These are phyloP conservation scores for Platysteira castanea DNA, from an alignment of 2,113 vertebrate species.

Conservation along the genomic window DNA sequence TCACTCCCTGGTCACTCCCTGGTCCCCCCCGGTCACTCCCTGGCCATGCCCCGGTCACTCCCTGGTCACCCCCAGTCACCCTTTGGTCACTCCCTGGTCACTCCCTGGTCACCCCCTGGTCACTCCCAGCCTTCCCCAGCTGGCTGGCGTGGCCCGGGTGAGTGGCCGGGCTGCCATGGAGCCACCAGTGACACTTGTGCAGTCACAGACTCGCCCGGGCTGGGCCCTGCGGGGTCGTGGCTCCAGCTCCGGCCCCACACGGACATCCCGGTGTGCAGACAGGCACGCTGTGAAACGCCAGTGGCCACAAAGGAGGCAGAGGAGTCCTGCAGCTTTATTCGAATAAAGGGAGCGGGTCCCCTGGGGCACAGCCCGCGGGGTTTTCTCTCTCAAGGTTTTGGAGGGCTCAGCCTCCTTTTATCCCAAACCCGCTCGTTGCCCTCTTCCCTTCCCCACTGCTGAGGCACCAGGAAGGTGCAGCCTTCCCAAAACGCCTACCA, in stretches of 20 bases:
- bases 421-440: fast-evolving
- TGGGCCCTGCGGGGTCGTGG: fast-evolving
- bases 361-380: fast-evolving
- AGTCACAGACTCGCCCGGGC: fast-evolving
- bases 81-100: background rate
- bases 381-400: fast-evolving
- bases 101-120: background rate
- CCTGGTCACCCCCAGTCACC: no score
- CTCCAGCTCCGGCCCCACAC: background rate
- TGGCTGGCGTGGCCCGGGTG: fast-evolving
- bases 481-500: fast-evolving
- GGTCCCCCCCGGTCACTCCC: no score
- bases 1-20: no score
- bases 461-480: background rate
- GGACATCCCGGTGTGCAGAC: fast-evolving
- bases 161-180: fast-evolving
- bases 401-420: background rate
- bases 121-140: background rate
- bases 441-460: background rate
- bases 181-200: fast-evolving
- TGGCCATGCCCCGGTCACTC: no score
- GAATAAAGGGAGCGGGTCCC: fast-evolving
- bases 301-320: background rate
- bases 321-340: background rate
- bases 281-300: fast-evolving